Evolutionary conservation across 2,797 vertebrate species (phyloP), one percentile per base, ranked within the genome.

Genomic region (Tenualosa thibaudeaui): DNA sequence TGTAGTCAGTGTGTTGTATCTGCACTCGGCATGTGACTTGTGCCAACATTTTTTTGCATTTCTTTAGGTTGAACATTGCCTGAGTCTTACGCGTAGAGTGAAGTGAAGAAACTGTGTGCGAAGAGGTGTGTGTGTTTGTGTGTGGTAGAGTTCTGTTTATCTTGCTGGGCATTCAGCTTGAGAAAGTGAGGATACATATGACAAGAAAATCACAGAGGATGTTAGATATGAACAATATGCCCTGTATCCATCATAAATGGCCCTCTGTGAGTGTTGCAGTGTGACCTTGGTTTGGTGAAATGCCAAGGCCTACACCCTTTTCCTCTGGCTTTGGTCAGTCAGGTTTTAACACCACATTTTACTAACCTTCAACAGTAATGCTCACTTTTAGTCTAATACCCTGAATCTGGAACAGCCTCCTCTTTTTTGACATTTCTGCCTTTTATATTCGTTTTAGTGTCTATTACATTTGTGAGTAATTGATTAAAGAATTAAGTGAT

Each of bases 231-330:
- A 19, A 75, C 68, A 75, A 75, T 75, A 37, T 75, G 13, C 31
- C 68, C 68, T 40, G 37, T 75, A 37, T 75, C 31, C 17, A 37
- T 43, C 31, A 43, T 43, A 75, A 43, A 43, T 7, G 68, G 37
- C 15, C 68, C 68, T 75, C 37, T 43, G 6, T 43, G 31, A 43
- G 68, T 15, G 37, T 43, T 43, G 13, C 68, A 40, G 37, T 13
- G 6, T 75, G 68, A 75, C 68, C 68, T 75, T 75, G 68, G 37
- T 75, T 43, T 75, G 68, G 68, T 40, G 13, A 75, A 75, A 43
- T 37, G 15, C 3, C 46, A 1, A 3, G 17, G 68, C 37, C 68
- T 7, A 37, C 68, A 43, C 68, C 68, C 68, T 75, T 43, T 19
- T 15, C 68, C 40, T 19, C 5, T 37, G 40, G 15, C 15, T 40